Evolutionary conservation across 2,797 vertebrate genomes (phyloP).

Genomic region (Sebastes nivosus): DNA sequence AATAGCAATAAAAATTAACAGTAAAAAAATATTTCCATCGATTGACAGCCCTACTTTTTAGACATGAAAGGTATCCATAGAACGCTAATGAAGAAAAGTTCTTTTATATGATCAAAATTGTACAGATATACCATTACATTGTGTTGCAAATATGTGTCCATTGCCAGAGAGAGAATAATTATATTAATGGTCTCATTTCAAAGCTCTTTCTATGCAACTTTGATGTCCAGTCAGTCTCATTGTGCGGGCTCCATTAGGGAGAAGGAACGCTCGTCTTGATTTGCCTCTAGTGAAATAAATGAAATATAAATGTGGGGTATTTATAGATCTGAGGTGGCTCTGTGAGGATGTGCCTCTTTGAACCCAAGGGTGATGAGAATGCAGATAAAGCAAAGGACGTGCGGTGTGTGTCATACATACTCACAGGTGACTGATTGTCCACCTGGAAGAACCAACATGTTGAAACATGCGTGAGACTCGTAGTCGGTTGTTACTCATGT

Average conservation of each 20-base stretch:
- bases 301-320: constrained; percentile 55
- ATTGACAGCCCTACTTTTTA: neutral
- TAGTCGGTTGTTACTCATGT: neutral
- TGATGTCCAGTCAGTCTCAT: constrained; percentile 62
- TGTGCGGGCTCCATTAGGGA: constrained; percentile 59
- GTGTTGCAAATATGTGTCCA: constrained; percentile 23
- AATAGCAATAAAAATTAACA: too few species aligned
- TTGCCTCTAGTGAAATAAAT: constrained; percentile 57
- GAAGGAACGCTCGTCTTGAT: constrained; percentile 41
- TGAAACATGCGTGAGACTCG: neutral
- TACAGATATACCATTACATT: neutral
- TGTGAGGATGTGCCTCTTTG: constrained; percentile 37
- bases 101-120: neutral
- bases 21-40: too few species aligned
- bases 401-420: neutral
- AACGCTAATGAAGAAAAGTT: neutral
- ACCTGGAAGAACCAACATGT: constrained; percentile 28
- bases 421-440: constrained; percentile 27
- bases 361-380: constrained; percentile 21
- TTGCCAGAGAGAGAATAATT: constrained; percentile 6
- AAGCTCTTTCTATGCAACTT: constrained; percentile 52
- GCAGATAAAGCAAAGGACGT: constrained; percentile 32
- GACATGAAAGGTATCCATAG: neutral
- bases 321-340: constrained; percentile 56
- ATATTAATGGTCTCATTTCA: constrained; percentile 59